These are phyloP conservation scores for Meloe dianella DNA, from an alignment of 2,888 invertebrate species.

Conservation along the genomic window DNA sequence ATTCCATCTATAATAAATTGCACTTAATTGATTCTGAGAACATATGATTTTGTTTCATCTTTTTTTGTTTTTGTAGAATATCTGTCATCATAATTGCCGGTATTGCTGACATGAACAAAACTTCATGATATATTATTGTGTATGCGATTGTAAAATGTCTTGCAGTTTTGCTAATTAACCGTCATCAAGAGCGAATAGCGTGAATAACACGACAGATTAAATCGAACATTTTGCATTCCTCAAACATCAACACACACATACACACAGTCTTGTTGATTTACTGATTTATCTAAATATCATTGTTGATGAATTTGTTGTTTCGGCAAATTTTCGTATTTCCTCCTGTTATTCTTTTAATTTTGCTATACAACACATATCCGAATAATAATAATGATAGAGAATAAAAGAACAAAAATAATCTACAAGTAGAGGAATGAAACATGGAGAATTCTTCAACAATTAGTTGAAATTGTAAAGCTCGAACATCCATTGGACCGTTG, in stretches of 20 bases:
- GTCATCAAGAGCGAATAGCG: constrained; percentile 17
- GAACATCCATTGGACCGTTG: constrained; percentile 48
- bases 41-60: not conserved
- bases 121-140: constrained; percentile 9
- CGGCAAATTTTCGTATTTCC: not conserved
- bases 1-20: not conserved
- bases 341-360: not conserved
- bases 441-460: constrained; percentile 28
- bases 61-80: constrained; percentile 3
- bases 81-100: constrained; percentile 9
- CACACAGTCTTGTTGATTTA: too few relatives aligned
- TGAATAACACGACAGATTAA: constrained; percentile 23
- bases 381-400: not conserved
- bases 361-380: not conserved
- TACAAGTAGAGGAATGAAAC: constrained; percentile 1
- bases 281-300: constrained; percentile 5
- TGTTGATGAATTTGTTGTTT: constrained; percentile 9
- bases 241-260: constrained; percentile 11
- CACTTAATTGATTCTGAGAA: not conserved
- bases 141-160: constrained; percentile 18
- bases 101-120: not conserved
- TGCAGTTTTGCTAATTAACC: constrained; percentile 25
- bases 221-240: constrained; percentile 19
- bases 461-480: constrained; percentile 33
- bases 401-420: not conserved